Base-by-base conservation (phyloP, 2,888 invertebrate species). In the Thelaira solivaga region DNA sequence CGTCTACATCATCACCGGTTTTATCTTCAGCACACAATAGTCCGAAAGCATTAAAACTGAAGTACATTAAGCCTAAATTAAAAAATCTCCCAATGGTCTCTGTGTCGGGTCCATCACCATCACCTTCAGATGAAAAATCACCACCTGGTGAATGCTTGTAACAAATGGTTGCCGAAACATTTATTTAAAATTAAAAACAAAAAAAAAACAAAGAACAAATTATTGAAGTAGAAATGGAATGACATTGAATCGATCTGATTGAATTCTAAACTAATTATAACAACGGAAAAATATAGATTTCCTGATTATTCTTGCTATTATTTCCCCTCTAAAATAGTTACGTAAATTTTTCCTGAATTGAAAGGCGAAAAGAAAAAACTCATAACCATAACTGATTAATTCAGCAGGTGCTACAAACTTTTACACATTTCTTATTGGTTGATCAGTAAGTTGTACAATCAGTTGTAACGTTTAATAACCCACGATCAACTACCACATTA, bases 61-160 rank as follows among this genome's bases (percentile, higher is more conserved):
- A 85, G 75, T 85, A 86, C 43, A 79, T 85, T 34, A 86, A 85
- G 67, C 85, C 85, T 11, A 86, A 86, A 81, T 83, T 81, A 62
- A 85, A 84, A 64, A 85, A 86, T 67, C 90, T 95, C 83, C 94
- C 94, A 53, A 94, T 94, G 83, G 91, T 95, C 5, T 94, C 94
- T 22, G 92, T 95, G 26, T 94, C 94, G 10, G 94, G 94, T n/a
- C 94, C 94, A 0, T 94, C 94, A 16, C 94, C 94, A 31, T 72
- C 72, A 16, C 72, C 74, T 45, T 93, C 94, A 11, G 93, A 94
- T 82, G 94, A 94, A 82, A 93, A 88, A 72, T 84, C 85, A 22
- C 84, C 84, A 22, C 74, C 80, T 76, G 81, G 85, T 24, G 89
- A 89, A 68, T 87, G 88, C 74, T 89, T 89, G 89, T 89, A 89